These are phyloP conservation scores for Corythaixoides concolor DNA, from an alignment of 2,113 vertebrate species.

Conservation along the genomic window DNA sequence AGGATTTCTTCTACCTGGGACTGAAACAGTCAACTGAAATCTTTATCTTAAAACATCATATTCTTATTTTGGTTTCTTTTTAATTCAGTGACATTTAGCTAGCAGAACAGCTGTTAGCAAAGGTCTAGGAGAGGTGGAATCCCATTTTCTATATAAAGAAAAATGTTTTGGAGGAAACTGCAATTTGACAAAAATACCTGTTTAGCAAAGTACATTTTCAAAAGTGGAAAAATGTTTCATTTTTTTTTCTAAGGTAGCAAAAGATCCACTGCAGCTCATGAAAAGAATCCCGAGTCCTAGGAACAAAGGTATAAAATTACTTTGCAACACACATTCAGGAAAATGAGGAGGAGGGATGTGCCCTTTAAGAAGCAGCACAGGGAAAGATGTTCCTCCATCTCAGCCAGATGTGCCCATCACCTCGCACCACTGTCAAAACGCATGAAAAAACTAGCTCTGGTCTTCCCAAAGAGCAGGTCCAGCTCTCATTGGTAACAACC, in stretches of 20 bases:
- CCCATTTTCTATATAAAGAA: constrained; percentile 60
- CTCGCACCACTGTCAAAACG: not conserved
- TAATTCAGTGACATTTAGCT: constrained; percentile 73
- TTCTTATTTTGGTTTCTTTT: constrained; percentile 56
- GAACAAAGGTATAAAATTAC: not conserved
- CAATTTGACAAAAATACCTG: constrained; percentile 35
- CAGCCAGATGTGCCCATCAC: not conserved
- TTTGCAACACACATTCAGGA: not conserved
- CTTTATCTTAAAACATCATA: constrained; percentile 10
- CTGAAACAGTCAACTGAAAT: constrained; percentile 40
- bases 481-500: not conserved
- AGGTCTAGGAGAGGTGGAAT: constrained; percentile 69
- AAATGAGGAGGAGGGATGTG: not conserved
- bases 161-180: constrained; percentile 24
- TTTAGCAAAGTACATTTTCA: constrained; percentile 20
- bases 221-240: not conserved
- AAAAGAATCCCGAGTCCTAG: not conserved
- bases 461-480: not conserved
- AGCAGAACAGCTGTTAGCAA: constrained; percentile 71
- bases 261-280: not conserved
- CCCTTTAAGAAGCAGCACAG: not conserved
- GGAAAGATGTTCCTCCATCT: not conserved
- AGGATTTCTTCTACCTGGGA: not conserved
- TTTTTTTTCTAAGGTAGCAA: not conserved
- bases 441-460: rapidly evolving